Base-by-base conservation (phyloP, 2,797 vertebrate genomes). In the Sandelia bainsii region DNA sequence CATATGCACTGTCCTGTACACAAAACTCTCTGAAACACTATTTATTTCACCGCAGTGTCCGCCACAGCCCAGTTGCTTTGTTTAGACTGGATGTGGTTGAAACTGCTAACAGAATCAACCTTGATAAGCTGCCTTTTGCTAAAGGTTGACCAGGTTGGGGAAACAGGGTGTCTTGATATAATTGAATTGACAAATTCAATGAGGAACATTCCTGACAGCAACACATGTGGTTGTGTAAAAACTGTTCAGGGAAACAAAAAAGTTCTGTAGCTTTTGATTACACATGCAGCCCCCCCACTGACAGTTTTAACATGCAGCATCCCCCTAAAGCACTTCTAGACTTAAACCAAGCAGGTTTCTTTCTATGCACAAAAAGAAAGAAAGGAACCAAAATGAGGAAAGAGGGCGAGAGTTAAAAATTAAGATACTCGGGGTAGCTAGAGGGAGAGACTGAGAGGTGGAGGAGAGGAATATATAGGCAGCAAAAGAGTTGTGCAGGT, bases 61-160 rank as follows among this genome's bases (percentile, higher is more conserved):
- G 63, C 81, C 76, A 72, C 52, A 77, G 84, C 62, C 69, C 79
- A 75, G 80, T 80, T 80, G 72, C 70, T 87, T 75, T 84, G 87
- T 89, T 88, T 85, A 65, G 80, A 82, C 87, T 86, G 85, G 84
- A 91, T 81, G 84, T 71, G 72, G 82, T 80, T 81, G 80, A 90
- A 87, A 79, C 39, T 66, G 70, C 52, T 65, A 79, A 89, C 87
- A 83, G 82, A 83, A 76, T 81, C 46, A n/a, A 49, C 71, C 80
- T 79, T 80, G 87, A 88, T 90, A 88, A 80, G 75, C 77, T 71
- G 80, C 81, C 58, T 80, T 77, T 82, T 40, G 1, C 75, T 68
- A 70, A 89, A 89, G 72, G 48, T 75, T 85, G 54, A 69, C 79
- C 75, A 66, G 45, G 79, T 76, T 79, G 63, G 59, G 67, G 72